Evolutionary conservation across 1,140 invertebrate species (phyloP).

Genomic region (Drosophila ananassae): DNA sequence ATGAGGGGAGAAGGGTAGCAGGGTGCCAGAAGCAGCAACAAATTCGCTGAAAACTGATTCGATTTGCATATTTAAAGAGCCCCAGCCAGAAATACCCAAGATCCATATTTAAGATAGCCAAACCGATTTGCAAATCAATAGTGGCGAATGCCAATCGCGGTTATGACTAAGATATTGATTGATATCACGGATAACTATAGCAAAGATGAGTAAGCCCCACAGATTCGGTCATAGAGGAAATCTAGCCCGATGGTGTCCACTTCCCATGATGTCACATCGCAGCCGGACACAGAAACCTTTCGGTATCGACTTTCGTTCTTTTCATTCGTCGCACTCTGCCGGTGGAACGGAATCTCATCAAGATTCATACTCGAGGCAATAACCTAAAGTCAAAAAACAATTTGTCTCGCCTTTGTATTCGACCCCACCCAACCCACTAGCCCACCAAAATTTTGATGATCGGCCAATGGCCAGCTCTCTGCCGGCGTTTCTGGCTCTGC

Average conservation of each 20-base stretch:
- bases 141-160: conserved; percentile 36
- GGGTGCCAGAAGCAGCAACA: conserved; percentile 51
- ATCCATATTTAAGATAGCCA: conserved; percentile 70
- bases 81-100: conserved; percentile 55
- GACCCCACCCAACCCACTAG: conserved; percentile 39
- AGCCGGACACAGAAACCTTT: conserved; percentile 1
- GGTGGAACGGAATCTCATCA: conserved; percentile 48
- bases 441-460: conserved; percentile 8
- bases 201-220: conserved; percentile 62
- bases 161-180: conserved; percentile 60
- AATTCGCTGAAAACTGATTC: conserved; percentile 57
- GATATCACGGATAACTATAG: conserved; percentile 65
- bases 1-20: conserved; percentile 31
- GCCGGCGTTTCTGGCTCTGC: conserved; percentile 4
- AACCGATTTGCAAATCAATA: conserved; percentile 70
- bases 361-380: conserved; percentile 35
- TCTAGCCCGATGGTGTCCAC: background rate
- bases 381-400: conserved; percentile 55
- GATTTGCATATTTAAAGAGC: conserved; percentile 73
- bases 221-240: conserved; percentile 11
- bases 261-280: conserved; percentile 13
- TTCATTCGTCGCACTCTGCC: background rate
- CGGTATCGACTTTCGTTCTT: conserved; percentile 27
- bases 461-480: conserved; percentile 22
- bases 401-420: conserved; percentile 65